Conservation (phyloP, 1,140 invertebrate genomes). For the Nilaparvata lugens region DNA sequence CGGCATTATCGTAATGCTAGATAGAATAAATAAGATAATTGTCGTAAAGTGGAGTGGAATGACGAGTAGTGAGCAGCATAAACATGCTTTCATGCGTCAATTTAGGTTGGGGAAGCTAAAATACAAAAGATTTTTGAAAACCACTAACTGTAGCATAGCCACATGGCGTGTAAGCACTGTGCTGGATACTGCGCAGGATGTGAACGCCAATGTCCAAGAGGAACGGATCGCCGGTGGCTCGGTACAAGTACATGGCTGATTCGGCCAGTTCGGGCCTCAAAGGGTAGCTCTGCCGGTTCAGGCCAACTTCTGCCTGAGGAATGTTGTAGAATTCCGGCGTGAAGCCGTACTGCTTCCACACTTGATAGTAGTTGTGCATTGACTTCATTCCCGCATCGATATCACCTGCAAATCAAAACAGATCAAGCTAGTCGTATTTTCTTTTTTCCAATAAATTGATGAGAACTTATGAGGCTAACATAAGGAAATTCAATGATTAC, state of each 20-base stretch:
- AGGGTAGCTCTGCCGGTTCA: constrained; percentile 87
- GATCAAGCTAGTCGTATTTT: too few species aligned
- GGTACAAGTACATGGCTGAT: constrained; percentile 93
- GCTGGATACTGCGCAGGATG: constrained; percentile 79
- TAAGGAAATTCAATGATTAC: too few species aligned
- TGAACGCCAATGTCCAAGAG: constrained; percentile 84
- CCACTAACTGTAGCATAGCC: constrained; percentile 90
- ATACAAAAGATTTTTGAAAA: not conserved
- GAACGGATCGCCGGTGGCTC: constrained; percentile 86
- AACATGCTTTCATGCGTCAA: too few species aligned
- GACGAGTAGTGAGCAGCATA: too few species aligned
- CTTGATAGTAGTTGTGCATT: constrained; percentile 90
- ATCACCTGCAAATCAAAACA: constrained; percentile 51
- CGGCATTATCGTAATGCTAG: too few species aligned
- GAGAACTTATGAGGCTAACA: too few species aligned
- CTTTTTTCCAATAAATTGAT: too few species aligned
- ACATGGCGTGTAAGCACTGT: constrained; percentile 84
- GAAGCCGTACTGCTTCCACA: constrained; percentile 95
- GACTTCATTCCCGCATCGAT: constrained; percentile 86
- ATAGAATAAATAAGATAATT: too few species aligned
- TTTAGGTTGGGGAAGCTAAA: not conserved
- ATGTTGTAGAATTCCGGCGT: constrained; percentile 97
- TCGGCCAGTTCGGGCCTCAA: constrained; percentile 92
- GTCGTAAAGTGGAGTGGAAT: too few species aligned
- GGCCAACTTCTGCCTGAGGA: constrained; percentile 69